Conservation (phyloP, 2,888 invertebrate genomes). For the Archips crataeganus region DNA sequence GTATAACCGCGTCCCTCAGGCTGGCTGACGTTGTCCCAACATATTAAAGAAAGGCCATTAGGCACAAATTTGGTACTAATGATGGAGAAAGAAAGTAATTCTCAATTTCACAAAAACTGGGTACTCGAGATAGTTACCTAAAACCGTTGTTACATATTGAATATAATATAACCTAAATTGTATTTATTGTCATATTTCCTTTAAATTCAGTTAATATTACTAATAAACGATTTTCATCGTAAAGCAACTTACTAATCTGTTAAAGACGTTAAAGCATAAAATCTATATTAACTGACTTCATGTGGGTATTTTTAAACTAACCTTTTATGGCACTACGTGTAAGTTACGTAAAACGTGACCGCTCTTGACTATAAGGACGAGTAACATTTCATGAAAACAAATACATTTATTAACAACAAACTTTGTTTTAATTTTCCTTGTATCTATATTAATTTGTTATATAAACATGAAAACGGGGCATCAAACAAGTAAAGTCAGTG, state of each 20-base stretch:
- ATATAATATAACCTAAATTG: slow-evolving; percentile 9
- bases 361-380: slow-evolving; percentile 4
- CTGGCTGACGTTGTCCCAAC: no score
- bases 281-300: slow-evolving; percentile 53
- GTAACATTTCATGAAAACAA: neutral
- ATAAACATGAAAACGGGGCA: neutral
- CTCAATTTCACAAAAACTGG: slow-evolving; percentile 9
- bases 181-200: neutral
- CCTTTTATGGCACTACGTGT: slow-evolving; percentile 19
- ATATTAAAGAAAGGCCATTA: no score
- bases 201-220: slow-evolving; percentile 23
- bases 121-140: neutral
- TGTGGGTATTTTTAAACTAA: slow-evolving; percentile 79
- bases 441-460: neutral
- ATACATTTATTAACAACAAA: neutral
- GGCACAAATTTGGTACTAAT: no score
- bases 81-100: no score
- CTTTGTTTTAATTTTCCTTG: neutral
- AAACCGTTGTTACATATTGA: neutral
- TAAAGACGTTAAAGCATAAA: neutral
- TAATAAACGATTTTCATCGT: neutral
- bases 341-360: neutral
- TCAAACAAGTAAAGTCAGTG: neutral
- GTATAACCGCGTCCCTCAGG: no score
- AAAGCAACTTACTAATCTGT: neutral